Conservation (phyloP, 2,888 invertebrate species). For the Altica lythri region DNA sequence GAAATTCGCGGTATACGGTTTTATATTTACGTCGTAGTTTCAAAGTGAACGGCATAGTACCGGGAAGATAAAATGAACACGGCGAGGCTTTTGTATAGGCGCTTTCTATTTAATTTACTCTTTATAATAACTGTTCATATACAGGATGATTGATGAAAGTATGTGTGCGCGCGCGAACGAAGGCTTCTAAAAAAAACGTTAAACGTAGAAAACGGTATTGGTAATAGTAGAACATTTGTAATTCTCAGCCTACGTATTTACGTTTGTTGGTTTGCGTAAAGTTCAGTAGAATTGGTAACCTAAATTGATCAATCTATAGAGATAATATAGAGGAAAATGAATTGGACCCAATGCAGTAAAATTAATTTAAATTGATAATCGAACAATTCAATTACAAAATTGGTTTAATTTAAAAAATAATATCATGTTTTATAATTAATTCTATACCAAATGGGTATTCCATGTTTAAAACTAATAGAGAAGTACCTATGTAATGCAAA, state of each 20-base stretch:
- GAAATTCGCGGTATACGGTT: constrained; percentile 11
- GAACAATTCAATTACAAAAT: too few species aligned
- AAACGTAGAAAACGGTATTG: background rate
- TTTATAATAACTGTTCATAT: constrained; percentile 31
- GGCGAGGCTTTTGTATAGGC: constrained; percentile 40
- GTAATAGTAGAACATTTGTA: constrained; percentile 13
- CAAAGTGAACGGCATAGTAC: constrained; percentile 27
- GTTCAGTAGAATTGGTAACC: too few species aligned
- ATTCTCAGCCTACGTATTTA: background rate
- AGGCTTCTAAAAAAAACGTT: background rate
- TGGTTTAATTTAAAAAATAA: too few species aligned
- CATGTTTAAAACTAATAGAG: too few species aligned
- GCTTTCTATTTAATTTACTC: constrained; percentile 50
- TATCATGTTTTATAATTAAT: too few species aligned
- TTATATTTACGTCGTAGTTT: constrained; percentile 13
- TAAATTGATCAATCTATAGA: too few species aligned
- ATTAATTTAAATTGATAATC: too few species aligned
- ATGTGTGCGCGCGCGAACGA: background rate
- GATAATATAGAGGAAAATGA: too few species aligned
- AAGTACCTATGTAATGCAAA: too few species aligned
- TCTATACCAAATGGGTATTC: too few species aligned
- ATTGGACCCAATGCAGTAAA: too few species aligned
- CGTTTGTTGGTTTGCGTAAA: background rate
- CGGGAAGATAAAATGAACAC: constrained; percentile 26
- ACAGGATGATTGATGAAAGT: constrained; percentile 26